phyloP scores from a whole-genome alignment of 2,888 invertebrate genomes.

The Eudasyphora cyanicolor region DNA sequence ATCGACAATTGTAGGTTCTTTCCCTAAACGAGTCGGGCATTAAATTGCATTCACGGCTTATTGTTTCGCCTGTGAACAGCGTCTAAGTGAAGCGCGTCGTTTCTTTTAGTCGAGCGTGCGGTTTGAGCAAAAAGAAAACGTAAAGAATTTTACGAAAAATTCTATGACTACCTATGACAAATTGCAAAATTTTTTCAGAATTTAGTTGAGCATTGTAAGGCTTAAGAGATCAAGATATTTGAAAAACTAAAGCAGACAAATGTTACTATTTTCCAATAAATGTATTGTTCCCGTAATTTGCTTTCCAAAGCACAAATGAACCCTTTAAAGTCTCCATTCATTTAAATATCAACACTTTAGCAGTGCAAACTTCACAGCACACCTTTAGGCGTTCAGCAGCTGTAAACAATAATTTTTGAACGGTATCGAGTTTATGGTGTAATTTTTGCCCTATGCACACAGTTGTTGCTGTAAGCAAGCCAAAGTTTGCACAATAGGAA shows the following conservation, averaged over 20 bases:
- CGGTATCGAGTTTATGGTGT: neutral
- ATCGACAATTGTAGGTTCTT: conserved; percentile 45
- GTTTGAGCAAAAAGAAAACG: neutral
- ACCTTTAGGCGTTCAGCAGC: neutral
- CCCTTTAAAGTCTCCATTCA: neutral
- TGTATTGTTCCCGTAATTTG: neutral
- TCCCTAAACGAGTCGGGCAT: conserved; percentile 27
- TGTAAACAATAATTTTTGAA: conserved; percentile 1
- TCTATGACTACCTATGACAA: neutral
- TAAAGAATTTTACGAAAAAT: conserved; percentile 28
- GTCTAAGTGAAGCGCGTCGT: conserved; percentile 35
- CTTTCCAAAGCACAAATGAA: neutral
- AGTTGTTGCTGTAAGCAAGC: conserved; percentile 9
- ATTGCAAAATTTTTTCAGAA: conserved; percentile 12
- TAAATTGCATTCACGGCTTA: conserved; percentile 54
- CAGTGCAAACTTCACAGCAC: neutral
- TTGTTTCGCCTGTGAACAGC: conserved; percentile 49
- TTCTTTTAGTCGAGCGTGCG: neutral
- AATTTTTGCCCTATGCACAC: too few species aligned
- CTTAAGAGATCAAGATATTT: too few species aligned
- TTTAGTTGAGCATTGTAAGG: neutral
- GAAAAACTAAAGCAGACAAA: too few species aligned
- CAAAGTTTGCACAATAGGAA: neutral
- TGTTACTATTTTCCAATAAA: too few species aligned
- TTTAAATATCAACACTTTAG: neutral